Base-by-base conservation (phyloP, 2,113 vertebrate species). In the Miniopterus natalensis region DNA sequence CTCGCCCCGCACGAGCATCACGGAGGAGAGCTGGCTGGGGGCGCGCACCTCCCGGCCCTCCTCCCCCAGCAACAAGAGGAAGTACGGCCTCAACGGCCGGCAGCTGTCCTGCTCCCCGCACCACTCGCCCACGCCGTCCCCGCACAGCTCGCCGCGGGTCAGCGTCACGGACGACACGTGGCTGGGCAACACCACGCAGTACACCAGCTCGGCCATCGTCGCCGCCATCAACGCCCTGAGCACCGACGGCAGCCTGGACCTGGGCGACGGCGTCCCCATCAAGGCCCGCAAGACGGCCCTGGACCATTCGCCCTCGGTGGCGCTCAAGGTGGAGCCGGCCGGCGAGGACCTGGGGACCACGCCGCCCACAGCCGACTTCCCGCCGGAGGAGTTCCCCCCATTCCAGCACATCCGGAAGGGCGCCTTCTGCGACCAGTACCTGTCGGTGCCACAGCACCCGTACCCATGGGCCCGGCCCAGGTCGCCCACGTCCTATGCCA, bases 161-260 rank as follows among this genome's bases (percentile, higher is more conserved):
- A 99, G 99, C 2, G 97, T 99, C 74, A 99, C 99, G 0, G 99
- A 99, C 31, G 99, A 99, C 83, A 99, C 97, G 0, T 99, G 99
- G 99, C 98, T 99, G 40, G 98, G 99, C 85, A 99, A 98, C 98
- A 99, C 99, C 97, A 99, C 99, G 94, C 99, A 99, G 98, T 99
- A 99, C 96, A 99, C 99, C 97, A 99, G 99, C 98, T 99, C 99
- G 0, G 99, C 99, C 93, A 99, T 99, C 0, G 99, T 99, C 0
- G 99, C 99, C 0, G 99, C 99, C 98, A 99, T 99, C 98, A 99
- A 99, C 0, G 99, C 99, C 29, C 99, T 99, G 45, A 99, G 99
- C 98, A 99, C 99, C 0, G 99, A 99, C 93, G 98, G 99, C 96
- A 98, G 99, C 78, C 98, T 99, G 2, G 99, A 99, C 90, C 98